These are phyloP conservation scores for Apodemia hepburni DNA, from an alignment of 2,888 invertebrate genomes.

Conservation along the genomic window DNA sequence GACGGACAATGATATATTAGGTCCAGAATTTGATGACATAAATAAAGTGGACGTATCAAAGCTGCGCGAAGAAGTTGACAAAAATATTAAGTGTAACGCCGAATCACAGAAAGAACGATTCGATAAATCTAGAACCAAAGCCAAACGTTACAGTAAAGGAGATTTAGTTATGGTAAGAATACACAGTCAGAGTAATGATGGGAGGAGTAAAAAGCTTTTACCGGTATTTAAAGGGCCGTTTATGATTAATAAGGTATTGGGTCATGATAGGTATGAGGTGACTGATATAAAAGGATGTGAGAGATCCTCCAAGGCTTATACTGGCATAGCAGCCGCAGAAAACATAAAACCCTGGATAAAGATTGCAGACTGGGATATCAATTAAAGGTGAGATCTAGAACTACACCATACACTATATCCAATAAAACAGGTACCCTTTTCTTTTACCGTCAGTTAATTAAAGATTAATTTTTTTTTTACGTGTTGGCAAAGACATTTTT, in stretches of 20 bases:
- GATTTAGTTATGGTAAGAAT: slow-evolving; percentile 9
- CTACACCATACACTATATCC: too few species aligned
- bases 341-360: slow-evolving; percentile 17
- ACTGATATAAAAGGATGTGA: not conserved
- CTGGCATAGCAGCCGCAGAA: not conserved
- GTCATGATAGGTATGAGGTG: slow-evolving; percentile 9
- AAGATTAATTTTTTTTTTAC: too few species aligned
- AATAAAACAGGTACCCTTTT: too few species aligned
- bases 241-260: slow-evolving; percentile 8
- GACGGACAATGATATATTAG: not conserved
- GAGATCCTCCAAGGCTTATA: not conserved
- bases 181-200: not conserved
- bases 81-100: not conserved
- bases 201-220: slow-evolving; percentile 12
- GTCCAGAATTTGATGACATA: not conserved
- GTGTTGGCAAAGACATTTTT: too few species aligned
- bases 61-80: not conserved
- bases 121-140: slow-evolving; percentile 4
- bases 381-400: too few species aligned
- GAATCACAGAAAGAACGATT: not conserved
- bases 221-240: slow-evolving; percentile 13
- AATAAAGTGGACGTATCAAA: not conserved
- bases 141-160: not conserved
- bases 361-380: not conserved
- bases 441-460: too few species aligned